phyloP scores from a whole-genome alignment of 1,140 invertebrate species.

The Hylaeus volcanicus region DNA sequence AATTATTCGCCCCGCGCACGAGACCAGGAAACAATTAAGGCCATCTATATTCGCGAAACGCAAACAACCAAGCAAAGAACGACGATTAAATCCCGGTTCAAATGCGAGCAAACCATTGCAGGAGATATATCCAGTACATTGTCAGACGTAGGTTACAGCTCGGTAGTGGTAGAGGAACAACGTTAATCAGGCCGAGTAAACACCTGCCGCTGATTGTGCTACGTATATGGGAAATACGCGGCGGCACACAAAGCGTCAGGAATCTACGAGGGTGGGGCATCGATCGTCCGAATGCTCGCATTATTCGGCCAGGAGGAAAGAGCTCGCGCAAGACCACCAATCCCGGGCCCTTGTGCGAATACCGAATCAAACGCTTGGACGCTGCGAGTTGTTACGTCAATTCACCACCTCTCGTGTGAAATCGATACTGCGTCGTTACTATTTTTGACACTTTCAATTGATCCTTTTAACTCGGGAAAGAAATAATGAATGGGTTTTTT shows the following conservation, averaged over 20 bases:
- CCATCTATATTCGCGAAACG: conserved; percentile 18
- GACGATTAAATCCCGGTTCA: conserved; percentile 34
- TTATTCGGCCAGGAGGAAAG: conserved; percentile 60
- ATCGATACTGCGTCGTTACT: not conserved
- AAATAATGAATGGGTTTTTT: too few relatives aligned
- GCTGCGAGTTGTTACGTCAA: not conserved
- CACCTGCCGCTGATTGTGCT: conserved; percentile 72
- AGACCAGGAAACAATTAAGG: conserved; percentile 8
- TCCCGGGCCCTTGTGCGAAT: conserved; percentile 14
- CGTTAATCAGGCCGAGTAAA: conserved; percentile 74
- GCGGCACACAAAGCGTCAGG: conserved; percentile 55
- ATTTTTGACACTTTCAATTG: not conserved
- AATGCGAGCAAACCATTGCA: conserved; percentile 23
- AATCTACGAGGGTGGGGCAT: conserved; percentile 63
- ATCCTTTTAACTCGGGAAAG: not conserved
- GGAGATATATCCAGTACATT: conserved; percentile 38
- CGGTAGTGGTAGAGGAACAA: conserved; percentile 58
- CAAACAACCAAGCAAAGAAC: conserved; percentile 6
- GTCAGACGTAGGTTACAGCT: conserved; percentile 46
- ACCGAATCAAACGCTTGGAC: conserved; percentile 14
- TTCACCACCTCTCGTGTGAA: not conserved
- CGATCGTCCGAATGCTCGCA: conserved; percentile 63
- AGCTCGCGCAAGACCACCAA: conserved; percentile 56
- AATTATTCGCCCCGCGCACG: not conserved
- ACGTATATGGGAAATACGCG: conserved; percentile 64